Base-by-base conservation (phyloP, 2,888 invertebrate species). In the Drosophila demipolita region DNA sequence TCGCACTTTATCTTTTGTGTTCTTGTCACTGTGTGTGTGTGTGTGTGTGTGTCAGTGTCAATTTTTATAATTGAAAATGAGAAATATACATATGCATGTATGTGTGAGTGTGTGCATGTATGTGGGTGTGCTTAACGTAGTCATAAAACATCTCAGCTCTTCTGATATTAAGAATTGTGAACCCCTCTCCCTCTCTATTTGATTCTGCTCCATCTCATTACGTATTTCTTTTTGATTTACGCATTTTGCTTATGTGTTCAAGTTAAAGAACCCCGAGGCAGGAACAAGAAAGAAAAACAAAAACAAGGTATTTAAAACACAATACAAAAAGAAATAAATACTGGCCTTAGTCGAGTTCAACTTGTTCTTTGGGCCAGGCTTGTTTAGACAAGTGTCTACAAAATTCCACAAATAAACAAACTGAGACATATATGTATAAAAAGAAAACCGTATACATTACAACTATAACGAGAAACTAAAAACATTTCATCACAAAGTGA, bases 1-100 rank as follows among this genome's bases (percentile, higher is more conserved):
- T 45, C 49, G 58, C 53, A 55, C 49, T 42, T 42, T 59, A 35
- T 63, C 54, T 69, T 66, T 85, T 87, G 83, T 87, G 66, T 77
- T 63, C 45, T 33, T 54, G 36, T 55, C 17, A 32, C 29, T 61
- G 17, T 20, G 15, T 48, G 55, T 40, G 42, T 40, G 29, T 40
- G 42, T 40, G 29, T 55, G 11, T 49, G 15, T 42, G 32, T n/a
- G n/a, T 20, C 32, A 33, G 49, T 60, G 68, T 66, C 78, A 78
- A 79, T 79, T 78, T 75, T 20, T 71, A 54, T 66, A 75, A 78
- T 78, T 78, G 75, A 78, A 71, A 71, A 71, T 79, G 59, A 58
- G 55, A 64, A 29, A 32, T 67, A 23, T 55, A 20, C 35, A 40
- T 45, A n/a, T 87, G 66, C 75, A 64, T 48, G 35, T 48, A 26